Conservation (phyloP, 2,113 vertebrate species). For the Gallinago jamesoni region DNA sequence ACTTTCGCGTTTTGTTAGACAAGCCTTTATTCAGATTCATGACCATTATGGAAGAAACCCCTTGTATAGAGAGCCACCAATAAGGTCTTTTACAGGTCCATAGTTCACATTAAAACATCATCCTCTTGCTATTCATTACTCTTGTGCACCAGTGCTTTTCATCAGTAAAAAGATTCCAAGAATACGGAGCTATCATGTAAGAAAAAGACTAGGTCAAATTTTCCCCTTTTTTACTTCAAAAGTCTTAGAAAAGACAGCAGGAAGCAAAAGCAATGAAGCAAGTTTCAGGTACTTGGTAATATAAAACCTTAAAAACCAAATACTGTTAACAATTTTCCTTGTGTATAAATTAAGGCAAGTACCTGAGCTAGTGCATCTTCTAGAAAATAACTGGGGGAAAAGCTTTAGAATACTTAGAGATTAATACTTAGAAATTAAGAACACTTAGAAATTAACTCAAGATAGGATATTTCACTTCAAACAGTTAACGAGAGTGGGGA, state of each 20-base stretch:
- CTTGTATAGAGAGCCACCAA: neutral
- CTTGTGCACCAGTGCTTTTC: neutral
- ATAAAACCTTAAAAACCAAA: neutral
- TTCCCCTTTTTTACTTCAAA: neutral
- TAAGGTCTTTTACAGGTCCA: neutral
- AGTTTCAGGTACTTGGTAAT: neutral
- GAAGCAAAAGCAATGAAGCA: neutral
- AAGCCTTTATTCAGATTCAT: neutral
- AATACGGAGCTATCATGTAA: neutral
- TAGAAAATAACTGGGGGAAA: neutral
- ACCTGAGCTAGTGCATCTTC: accelerated
- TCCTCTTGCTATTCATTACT: neutral
- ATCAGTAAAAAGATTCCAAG: neutral
- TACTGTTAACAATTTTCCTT: neutral
- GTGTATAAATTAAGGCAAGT: neutral
- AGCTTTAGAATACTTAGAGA: neutral
- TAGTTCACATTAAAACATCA: neutral
- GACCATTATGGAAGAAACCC: neutral
- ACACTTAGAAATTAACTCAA: neutral
- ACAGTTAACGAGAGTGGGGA: neutral
- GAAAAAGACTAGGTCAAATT: neutral
- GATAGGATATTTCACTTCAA: neutral
- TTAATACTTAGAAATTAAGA: neutral
- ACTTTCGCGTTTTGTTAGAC: neutral
- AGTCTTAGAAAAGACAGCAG: neutral